Evolutionary conservation across 2,888 invertebrate genomes (phyloP).

Genomic region (Oxytorus armatus): DNA sequence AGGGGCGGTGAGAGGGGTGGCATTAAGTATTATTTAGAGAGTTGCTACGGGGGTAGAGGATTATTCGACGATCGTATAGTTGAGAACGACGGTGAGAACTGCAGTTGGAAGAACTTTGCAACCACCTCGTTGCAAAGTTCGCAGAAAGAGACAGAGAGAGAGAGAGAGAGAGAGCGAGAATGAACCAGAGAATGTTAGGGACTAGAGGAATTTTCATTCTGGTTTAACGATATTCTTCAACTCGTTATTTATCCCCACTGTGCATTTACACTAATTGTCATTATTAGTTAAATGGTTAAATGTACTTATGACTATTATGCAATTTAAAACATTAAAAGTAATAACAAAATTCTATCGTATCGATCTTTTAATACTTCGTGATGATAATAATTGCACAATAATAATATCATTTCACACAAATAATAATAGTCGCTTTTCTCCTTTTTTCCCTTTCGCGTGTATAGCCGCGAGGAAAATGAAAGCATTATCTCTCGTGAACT

Average conservation of each 20-base stretch:
- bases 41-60: conserved; percentile 1
- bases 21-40: conserved; percentile 50
- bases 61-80: conserved; percentile 43
- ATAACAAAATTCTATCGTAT: too few relatives aligned
- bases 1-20: conserved; percentile 10
- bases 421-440: neutral
- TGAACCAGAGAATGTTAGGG: too few relatives aligned
- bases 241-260: too few relatives aligned
- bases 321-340: too few relatives aligned
- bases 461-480: neutral
- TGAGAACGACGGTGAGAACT: conserved; percentile 6
- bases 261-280: too few relatives aligned
- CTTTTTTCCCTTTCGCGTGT: neutral
- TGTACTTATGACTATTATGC: too few relatives aligned
- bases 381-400: neutral
- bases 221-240: too few relatives aligned
- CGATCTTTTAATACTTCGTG: neutral
- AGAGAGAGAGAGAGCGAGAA: too few relatives aligned
- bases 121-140: conserved; percentile 3
- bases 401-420: neutral
- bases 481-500: conserved; percentile 25
- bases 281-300: too few relatives aligned
- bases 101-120: conserved; percentile 41
- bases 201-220: neutral
- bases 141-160: conserved; percentile 14